These are phyloP conservation scores for Aethina tumida DNA, from an alignment of 1,140 invertebrate species.

Conservation along the genomic window DNA sequence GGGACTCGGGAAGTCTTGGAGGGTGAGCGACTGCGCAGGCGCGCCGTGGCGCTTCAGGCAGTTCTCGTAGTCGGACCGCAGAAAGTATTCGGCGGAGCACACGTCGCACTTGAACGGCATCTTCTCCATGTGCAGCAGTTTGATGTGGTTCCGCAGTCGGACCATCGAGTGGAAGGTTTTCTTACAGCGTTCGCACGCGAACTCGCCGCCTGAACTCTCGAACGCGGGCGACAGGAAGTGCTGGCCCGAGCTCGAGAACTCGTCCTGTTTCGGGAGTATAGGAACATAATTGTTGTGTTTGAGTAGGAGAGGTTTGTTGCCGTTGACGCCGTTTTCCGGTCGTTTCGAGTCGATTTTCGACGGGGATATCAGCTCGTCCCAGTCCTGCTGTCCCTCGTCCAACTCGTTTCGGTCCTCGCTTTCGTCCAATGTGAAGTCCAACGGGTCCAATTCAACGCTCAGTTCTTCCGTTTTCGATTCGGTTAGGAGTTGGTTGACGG, in stretches of 20 bases:
- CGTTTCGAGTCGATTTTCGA: constrained; percentile 20
- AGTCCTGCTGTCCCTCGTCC: constrained; percentile 22
- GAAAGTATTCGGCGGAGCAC: constrained; percentile 21
- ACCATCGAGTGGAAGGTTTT: constrained; percentile 19
- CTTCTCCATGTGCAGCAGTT: constrained; percentile 28
- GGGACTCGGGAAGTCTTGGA: constrained; percentile 23
- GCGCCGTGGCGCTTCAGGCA: constrained; percentile 23
- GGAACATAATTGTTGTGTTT: constrained; percentile 23
- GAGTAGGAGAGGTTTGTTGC: constrained; percentile 7
- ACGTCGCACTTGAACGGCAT: constrained; percentile 28
- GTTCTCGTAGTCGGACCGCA: constrained; percentile 21
- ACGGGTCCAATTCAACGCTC: constrained; percentile 31
- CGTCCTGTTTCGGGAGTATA: constrained; percentile 26
- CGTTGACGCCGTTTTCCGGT: constrained; percentile 13
- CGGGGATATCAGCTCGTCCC: constrained; percentile 26
- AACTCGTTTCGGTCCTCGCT: constrained; percentile 17
- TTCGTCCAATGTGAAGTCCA: constrained; percentile 22
- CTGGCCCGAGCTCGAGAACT: constrained; percentile 24
- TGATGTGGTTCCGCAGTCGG: constrained; percentile 24
- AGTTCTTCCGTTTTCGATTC: constrained; percentile 30
- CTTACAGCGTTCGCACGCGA: constrained; percentile 25
- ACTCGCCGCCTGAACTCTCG: constrained; percentile 10
- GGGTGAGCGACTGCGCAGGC: constrained; percentile 21
- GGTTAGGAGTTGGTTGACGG: constrained; percentile 22
- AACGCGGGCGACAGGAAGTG: constrained; percentile 24